Evolutionary conservation across 2,113 vertebrate genomes (phyloP).

Genomic region (Prinia subflava): DNA sequence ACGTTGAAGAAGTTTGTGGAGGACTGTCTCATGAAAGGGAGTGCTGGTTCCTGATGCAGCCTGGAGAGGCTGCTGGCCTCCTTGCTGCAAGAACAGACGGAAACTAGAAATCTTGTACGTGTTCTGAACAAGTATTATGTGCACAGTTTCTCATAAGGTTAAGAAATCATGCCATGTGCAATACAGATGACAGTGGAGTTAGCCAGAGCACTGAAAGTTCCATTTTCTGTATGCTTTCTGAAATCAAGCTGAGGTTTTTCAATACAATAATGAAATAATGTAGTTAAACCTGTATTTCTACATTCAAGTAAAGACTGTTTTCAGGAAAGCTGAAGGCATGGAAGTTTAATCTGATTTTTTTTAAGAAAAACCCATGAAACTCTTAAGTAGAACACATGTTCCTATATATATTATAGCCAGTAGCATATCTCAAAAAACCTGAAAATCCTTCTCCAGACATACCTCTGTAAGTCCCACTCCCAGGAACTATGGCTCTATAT

Average conservation of each 20-base stretch:
- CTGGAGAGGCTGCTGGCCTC: not conserved
- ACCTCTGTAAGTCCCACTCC: not conserved
- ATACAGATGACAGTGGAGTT: not conserved
- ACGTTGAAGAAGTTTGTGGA: rapidly evolving
- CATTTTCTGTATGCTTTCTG: not conserved
- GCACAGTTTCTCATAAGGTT: not conserved
- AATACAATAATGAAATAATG: not conserved
- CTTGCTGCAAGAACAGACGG: not conserved
- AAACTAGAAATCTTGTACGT: not conserved
- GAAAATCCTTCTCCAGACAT: not conserved
- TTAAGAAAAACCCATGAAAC: not conserved
- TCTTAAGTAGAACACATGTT: not conserved
- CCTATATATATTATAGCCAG: not conserved
- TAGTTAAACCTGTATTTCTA: not conserved
- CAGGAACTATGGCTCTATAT: not conserved
- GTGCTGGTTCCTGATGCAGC: not conserved
- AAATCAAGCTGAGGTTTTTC: not conserved
- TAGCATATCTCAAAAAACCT: not conserved
- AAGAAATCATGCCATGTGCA: not conserved
- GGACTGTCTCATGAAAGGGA: not conserved
- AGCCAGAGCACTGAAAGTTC: not conserved
- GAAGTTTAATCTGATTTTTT: not conserved
- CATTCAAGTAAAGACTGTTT: not conserved
- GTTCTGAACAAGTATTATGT: not conserved
- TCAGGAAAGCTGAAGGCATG: not conserved